Evolutionary conservation across 2,797 vertebrate genomes (phyloP), one percentile per base, ranked within the genome.

Genomic region (Carcharodon carcharias): DNA sequence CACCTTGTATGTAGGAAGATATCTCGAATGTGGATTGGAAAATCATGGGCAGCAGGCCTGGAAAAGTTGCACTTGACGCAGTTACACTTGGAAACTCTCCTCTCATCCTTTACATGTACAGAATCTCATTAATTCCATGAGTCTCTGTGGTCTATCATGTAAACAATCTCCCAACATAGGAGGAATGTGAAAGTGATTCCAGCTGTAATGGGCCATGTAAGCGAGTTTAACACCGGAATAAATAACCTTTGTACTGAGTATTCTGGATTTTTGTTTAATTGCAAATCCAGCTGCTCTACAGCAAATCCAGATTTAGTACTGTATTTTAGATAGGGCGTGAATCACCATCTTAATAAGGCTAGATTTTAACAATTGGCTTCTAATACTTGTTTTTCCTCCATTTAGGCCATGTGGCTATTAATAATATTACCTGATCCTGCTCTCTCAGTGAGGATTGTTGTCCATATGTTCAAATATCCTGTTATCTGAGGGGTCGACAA

Each of bases 401-500:
- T 94, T 95, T 35, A 35, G 50, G 26, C 94, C 54, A 35, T 58
- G 40, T 18, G 28, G 11, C 71, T 58, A 58, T 95, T 50, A 73
- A 95, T 95, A 95, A 97, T 97, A 97, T 97, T 97, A 97, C 97
- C 97, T 96, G 97, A 97, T 97, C 97, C 97, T 93, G 97, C 97
- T 97, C 97, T 97, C 97, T 98, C 97, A 97, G 97, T 97, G 98
- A 97, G 98, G 97, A 97, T 96, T 97, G 97, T 98, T 98, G 98
- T 98, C 98, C 98, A 14, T 40, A 97, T 98, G 97, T 98, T 98
- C 97, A 98, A 98, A 98, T 98, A 98, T 98, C 97, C 97, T 97
- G 97, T 98, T 97, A 97, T 58, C 65, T 97, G 28, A 95, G 69
- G 2, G 69, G 94, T 95, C 69, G 97, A 97, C 97, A 54, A 97